phyloP scores from a whole-genome alignment of 1,140 invertebrate species.

The Ostrea denselamellosa region DNA sequence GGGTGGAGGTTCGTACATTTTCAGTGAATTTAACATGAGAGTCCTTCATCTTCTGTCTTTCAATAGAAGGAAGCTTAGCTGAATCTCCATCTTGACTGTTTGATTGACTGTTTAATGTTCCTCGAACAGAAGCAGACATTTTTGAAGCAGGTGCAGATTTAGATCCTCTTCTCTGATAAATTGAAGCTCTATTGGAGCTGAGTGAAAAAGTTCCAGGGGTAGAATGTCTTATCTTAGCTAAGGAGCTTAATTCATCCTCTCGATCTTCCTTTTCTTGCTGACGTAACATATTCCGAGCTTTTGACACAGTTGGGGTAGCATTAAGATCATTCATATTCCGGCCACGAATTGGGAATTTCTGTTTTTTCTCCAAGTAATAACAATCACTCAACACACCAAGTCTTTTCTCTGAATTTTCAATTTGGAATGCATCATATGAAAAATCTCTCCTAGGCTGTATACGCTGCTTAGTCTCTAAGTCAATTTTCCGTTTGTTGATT shows the following conservation, averaged over 20 bases:
- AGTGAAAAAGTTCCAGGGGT: conserved; percentile 52
- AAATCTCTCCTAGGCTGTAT: conserved; percentile 68
- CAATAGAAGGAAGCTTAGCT: conserved; percentile 50
- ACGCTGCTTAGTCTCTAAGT: conserved; percentile 68
- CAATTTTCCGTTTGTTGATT: conserved; percentile 71
- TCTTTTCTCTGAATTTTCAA: conserved; percentile 68
- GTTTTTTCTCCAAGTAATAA: conserved; percentile 70
- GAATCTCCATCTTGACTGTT: conserved; percentile 35
- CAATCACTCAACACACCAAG: conserved; percentile 66
- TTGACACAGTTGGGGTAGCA: conserved; percentile 66
- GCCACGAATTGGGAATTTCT: conserved; percentile 65
- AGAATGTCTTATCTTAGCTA: conserved; percentile 47
- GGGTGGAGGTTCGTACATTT: conserved; percentile 29
- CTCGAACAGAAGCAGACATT: conserved; percentile 41
- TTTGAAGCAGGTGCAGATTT: conserved; percentile 63
- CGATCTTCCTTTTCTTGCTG: conserved; percentile 57
- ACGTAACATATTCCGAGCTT: conserved; percentile 65
- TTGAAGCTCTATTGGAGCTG: conserved; percentile 46
- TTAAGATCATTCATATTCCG: conserved; percentile 63
- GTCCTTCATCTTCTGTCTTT: conserved; percentile 50
- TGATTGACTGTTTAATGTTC: not conserved
- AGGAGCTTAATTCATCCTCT: conserved; percentile 51
- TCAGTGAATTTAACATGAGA: conserved; percentile 64
- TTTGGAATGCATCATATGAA: conserved; percentile 69
- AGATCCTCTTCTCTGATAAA: conserved; percentile 53